phyloP scores from a whole-genome alignment of 2,797 vertebrate species.

The Oryzias sinensis region DNA sequence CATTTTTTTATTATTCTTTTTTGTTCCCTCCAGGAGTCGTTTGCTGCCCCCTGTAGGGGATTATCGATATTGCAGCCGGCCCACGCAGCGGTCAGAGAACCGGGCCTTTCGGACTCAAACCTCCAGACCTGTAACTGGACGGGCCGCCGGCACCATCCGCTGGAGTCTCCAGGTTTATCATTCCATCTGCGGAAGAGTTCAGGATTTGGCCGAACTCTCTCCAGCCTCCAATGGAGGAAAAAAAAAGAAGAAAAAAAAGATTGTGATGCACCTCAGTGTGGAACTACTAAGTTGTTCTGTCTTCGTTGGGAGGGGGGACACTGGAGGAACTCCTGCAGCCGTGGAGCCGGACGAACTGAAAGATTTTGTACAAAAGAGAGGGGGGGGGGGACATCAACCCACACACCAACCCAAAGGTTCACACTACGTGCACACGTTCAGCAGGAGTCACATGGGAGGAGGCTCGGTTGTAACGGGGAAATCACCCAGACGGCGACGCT shows the following conservation, averaged over 20 bases:
- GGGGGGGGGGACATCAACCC: conserved; percentile 7
- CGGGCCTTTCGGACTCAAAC: conserved; percentile 52
- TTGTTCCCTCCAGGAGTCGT: conserved; percentile 47
- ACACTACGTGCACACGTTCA: conserved; percentile 61
- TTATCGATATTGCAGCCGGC: conserved; percentile 58
- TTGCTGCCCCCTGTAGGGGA: conserved; percentile 64
- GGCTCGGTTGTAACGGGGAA: conserved; percentile 45
- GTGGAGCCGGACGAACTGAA: conserved; percentile 61
- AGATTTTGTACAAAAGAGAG: conserved; percentile 57
- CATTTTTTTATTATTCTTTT: conserved; percentile 1
- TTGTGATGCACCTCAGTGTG: conserved; percentile 28
- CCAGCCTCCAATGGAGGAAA: conserved; percentile 13
- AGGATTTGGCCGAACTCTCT: conserved; percentile 33
- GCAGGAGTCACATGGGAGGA: conserved; percentile 27
- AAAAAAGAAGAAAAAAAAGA: conserved; percentile 22
- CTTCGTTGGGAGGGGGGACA: conserved; percentile 18
- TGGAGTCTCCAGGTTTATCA: conserved; percentile 42
- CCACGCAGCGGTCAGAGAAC: conserved; percentile 44
- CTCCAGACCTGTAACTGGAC: conserved; percentile 39
- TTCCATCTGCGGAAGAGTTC: conserved; percentile 35
- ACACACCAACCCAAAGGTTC: conserved; percentile 54
- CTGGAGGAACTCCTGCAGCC: conserved; percentile 33
- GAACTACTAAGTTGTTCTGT: conserved; percentile 30
- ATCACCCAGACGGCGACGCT: conserved; percentile 47
- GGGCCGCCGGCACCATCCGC: conserved; percentile 42